These are phyloP conservation scores for Cinclus mexicanus DNA, from an alignment of 2,113 vertebrate genomes.

Conservation along the genomic window DNA sequence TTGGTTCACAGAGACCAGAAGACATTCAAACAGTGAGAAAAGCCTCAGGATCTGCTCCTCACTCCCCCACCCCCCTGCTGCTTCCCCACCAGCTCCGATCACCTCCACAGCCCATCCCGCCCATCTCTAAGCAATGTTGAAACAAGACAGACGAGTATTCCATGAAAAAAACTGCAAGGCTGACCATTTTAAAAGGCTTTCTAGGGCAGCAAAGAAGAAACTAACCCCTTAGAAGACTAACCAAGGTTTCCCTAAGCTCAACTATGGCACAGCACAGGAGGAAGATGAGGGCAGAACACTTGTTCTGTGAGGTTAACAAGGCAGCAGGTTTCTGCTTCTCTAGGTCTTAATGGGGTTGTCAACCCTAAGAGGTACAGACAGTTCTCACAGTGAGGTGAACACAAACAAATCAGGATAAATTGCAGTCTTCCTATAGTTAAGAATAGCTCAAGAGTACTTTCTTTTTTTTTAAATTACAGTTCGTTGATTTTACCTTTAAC, in stretches of 20 bases:
- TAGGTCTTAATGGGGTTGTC: not conserved
- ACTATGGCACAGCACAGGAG: not conserved
- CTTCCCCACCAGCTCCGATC: not conserved
- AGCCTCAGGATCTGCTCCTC: not conserved
- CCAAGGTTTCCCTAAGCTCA: not conserved
- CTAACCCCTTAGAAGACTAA: fast-evolving
- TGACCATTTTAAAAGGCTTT: not conserved
- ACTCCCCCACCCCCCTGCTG: not conserved
- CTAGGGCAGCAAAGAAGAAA: not conserved
- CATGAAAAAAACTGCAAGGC: not conserved
- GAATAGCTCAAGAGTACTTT: not conserved
- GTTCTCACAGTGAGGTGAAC: not conserved
- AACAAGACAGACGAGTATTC: not conserved
- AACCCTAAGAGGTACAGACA: not conserved
- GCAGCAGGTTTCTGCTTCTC: not conserved
- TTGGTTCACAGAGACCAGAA: not conserved
- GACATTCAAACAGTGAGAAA: not conserved
- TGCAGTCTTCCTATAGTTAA: not conserved
- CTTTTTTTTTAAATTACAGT: not conserved
- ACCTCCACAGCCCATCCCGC: not conserved
- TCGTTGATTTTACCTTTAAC: not conserved
- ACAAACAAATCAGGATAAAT: not conserved
- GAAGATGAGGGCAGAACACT: not conserved
- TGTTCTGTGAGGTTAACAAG: not conserved
- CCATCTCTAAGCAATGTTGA: not conserved